Conservation (phyloP, 2,888 invertebrate species). For the Oscheius onirici region DNA sequence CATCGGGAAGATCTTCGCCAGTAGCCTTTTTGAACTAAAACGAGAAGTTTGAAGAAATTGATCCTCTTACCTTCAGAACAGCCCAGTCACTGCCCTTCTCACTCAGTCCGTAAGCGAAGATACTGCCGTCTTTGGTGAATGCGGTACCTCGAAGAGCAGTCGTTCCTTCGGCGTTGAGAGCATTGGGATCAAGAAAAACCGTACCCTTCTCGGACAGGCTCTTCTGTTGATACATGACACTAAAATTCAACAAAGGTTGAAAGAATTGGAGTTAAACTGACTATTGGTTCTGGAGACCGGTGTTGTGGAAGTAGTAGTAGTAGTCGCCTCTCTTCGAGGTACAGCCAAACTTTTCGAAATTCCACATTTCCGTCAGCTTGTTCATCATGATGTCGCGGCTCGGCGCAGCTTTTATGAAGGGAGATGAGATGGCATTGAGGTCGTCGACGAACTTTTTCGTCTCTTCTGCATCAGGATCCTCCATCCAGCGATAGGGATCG, state of each 20-base stretch:
- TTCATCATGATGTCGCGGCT: conserved; percentile 81
- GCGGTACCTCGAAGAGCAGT: conserved; percentile 78
- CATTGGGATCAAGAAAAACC: conserved; percentile 94
- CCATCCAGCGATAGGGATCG: conserved; percentile 82
- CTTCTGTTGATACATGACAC: conserved; percentile 89
- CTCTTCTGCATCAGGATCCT: conserved; percentile 91
- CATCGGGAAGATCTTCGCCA: conserved; percentile 87
- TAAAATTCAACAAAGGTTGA: no score
- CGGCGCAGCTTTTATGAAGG: conserved; percentile 83
- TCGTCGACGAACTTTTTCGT: conserved; percentile 88
- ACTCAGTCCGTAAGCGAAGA: conserved; percentile 90
- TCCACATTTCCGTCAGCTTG: conserved; percentile 87
- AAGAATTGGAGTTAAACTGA: conserved; percentile 71
- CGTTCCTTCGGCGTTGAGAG: conserved; percentile 88
- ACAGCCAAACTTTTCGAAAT: conserved; percentile 93
- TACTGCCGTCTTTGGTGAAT: conserved; percentile 89
- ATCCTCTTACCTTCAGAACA: conserved; percentile 28
- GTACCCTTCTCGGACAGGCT: conserved; percentile 79
- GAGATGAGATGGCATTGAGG: conserved; percentile 87
- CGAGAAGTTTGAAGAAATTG: background rate
- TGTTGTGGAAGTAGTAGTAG: conserved; percentile 92
- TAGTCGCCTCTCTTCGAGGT: conserved; percentile 84
- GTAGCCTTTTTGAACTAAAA: conserved; percentile 66
- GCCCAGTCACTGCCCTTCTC: conserved; percentile 76
- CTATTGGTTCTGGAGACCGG: conserved; percentile 96